Percentiles rank a stretch among this genome's conserved stretches.
Conservation (phyloP, 2,797 vertebrate species). For the Oryzias dopingdopingensis region DNA sequence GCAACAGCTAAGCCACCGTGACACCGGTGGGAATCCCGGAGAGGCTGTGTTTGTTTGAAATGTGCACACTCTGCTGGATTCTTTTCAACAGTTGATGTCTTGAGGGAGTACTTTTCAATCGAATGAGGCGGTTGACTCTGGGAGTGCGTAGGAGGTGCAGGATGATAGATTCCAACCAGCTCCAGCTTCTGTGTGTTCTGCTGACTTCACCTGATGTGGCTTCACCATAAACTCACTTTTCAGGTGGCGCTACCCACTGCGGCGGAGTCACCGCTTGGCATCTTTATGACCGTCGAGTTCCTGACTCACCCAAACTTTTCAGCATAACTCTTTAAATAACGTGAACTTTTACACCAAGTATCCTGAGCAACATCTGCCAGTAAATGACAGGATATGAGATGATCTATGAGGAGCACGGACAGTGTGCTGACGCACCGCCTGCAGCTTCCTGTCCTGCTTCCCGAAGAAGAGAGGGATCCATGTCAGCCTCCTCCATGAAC, state of each 20-base stretch:
- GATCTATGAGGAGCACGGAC: slow-evolving; percentile 17
- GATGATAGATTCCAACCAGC: slow-evolving; percentile 17
- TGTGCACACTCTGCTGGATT: slow-evolving; percentile 1
- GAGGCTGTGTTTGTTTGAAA: slow-evolving; percentile 1
- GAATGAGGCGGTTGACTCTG: slow-evolving; percentile 28
- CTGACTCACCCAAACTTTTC: not conserved
- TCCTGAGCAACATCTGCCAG: slow-evolving; percentile 6
- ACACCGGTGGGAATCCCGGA: slow-evolving; percentile 20
- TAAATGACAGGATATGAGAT: slow-evolving; percentile 32
- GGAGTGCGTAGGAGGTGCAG: slow-evolving; percentile 3
- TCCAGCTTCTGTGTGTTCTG: slow-evolving; percentile 20
- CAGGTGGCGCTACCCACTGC: not conserved
- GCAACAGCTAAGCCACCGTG: slow-evolving; percentile 8
- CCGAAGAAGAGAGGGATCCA: slow-evolving; percentile 51
- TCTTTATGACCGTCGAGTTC: not conserved
- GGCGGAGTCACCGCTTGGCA: not conserved
- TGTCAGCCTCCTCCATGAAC: slow-evolving; percentile 26
- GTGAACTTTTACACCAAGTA: slow-evolving; percentile 26
- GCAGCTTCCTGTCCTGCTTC: slow-evolving; percentile 47
- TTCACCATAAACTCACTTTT: not conserved
- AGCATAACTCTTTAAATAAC: slow-evolving; percentile 13
- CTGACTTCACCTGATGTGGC: slow-evolving; percentile 18
- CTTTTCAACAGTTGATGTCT: slow-evolving; percentile 18
- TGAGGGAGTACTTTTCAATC: slow-evolving; percentile 36
- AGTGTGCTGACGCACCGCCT: slow-evolving; percentile 15